A percentile compares a stretch with the other conserved stretches of the same genome.
Evolutionary conservation across 2,888 invertebrate species (phyloP).

Genomic region (Leptopilina syphax): DNA sequence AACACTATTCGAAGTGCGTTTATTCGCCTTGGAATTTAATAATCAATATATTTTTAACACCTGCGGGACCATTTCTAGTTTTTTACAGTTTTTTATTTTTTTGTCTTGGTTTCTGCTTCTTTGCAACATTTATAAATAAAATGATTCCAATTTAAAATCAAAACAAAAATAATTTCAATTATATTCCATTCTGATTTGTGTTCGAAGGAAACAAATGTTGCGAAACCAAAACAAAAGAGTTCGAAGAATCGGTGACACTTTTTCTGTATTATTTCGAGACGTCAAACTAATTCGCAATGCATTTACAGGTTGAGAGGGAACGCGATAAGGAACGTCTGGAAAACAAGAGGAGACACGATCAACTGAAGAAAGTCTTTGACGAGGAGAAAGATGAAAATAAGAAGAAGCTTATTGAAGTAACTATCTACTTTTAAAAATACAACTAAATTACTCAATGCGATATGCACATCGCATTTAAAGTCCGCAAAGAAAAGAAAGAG

Average conservation of each 20-base stretch:
- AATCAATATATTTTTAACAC: slow-evolving; percentile 19
- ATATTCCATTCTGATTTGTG: too few species aligned
- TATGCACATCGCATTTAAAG: background rate
- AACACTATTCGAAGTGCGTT: slow-evolving; percentile 86
- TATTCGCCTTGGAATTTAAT: slow-evolving; percentile 28
- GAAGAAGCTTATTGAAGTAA: slow-evolving; percentile 84
- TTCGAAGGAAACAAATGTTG: too few species aligned
- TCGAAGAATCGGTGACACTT: too few species aligned
- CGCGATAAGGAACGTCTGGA: slow-evolving; percentile 93
- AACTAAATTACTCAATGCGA: background rate
- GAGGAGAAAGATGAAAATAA: slow-evolving; percentile 94
- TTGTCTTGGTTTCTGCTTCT: too few species aligned
- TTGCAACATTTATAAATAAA: too few species aligned
- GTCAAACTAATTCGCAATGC: background rate
- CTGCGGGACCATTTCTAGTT: slow-evolving; percentile 13
- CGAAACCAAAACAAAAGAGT: too few species aligned
- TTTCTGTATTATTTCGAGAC: background rate
- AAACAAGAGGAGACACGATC: slow-evolving; percentile 90
- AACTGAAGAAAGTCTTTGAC: slow-evolving; percentile 89
- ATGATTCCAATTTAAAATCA: too few species aligned
- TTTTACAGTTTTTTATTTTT: too few species aligned
- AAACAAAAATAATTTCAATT: too few species aligned
- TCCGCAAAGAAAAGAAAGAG: background rate
- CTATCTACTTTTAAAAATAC: slow-evolving; percentile 39
- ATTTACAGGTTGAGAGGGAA: slow-evolving; percentile 87